Conservation (phyloP, 2,888 invertebrate genomes). For the Drosophila greeni region DNA sequence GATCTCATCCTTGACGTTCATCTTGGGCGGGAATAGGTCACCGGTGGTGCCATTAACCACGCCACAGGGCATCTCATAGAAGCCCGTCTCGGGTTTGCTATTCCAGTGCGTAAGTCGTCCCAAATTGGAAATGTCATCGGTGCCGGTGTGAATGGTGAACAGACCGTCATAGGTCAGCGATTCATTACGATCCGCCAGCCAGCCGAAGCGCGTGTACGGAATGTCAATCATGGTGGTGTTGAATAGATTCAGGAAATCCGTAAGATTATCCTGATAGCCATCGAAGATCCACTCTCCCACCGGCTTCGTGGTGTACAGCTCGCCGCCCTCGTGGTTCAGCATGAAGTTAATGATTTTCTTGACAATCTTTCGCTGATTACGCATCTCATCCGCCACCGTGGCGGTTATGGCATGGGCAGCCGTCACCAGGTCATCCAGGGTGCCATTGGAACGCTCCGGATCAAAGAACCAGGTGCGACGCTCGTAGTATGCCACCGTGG, state of each 20-base stretch:
- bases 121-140: slow-evolving; percentile 82
- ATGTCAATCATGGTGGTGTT: slow-evolving; percentile 80
- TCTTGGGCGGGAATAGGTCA: slow-evolving; percentile 87
- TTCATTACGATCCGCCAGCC: slow-evolving; percentile 89
- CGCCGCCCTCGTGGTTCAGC: slow-evolving; percentile 80
- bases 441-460: slow-evolving; percentile 84
- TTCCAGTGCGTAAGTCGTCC: slow-evolving; percentile 88
- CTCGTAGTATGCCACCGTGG: slow-evolving; percentile 88
- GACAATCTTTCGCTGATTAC: slow-evolving; percentile 78
- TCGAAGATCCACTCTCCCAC: slow-evolving; percentile 87
- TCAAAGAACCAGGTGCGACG: slow-evolving; percentile 86
- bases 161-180: slow-evolving; percentile 87
- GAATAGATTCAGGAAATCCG: slow-evolving; percentile 81
- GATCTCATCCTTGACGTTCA: slow-evolving; percentile 80
- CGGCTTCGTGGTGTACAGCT: slow-evolving; percentile 82
- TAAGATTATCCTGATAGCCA: slow-evolving; percentile 87
- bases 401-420: slow-evolving; percentile 88
- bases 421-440: slow-evolving; percentile 84
- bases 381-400: slow-evolving; percentile 83
- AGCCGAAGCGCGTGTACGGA: slow-evolving; percentile 89
- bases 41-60: slow-evolving; percentile 86
- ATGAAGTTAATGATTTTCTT: slow-evolving; percentile 81
- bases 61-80: slow-evolving; percentile 83
- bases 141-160: slow-evolving; percentile 88
- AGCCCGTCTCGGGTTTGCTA: slow-evolving; percentile 80